These are phyloP conservation scores for Augochlorella aurata DNA, from an alignment of 2,888 invertebrate species.

Conservation along the genomic window DNA sequence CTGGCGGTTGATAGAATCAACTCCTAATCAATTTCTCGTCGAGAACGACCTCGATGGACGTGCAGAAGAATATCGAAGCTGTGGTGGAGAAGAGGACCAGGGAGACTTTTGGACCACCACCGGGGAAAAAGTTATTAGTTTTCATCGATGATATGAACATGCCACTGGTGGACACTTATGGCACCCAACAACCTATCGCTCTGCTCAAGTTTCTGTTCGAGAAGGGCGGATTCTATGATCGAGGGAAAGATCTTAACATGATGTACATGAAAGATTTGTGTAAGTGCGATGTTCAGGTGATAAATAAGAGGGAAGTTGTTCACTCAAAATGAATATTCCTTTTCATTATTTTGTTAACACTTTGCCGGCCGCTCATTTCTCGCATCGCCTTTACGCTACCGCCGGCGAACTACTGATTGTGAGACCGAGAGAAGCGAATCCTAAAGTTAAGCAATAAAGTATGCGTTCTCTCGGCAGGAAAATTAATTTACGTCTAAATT, in stretches of 20 bases:
- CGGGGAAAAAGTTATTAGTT: constrained; percentile 93
- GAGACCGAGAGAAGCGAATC: no score
- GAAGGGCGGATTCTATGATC: constrained; percentile 93
- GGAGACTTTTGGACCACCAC: constrained; percentile 93
- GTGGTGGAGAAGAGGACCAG: constrained; percentile 95
- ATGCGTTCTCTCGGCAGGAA: no score
- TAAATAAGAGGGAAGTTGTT: no score
- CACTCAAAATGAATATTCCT: no score
- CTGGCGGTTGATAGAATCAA: constrained; percentile 84
- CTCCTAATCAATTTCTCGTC: constrained; percentile 96
- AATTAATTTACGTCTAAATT: no score
- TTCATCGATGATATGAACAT: constrained; percentile 98
- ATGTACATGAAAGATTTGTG: constrained; percentile 92
- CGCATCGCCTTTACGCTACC: no score
- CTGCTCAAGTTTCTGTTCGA: constrained; percentile 95
- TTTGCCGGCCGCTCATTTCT: no score
- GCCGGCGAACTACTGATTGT: no score
- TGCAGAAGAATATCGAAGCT: constrained; percentile 93
- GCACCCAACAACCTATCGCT: constrained; percentile 97
- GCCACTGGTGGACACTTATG: constrained; percentile 94
- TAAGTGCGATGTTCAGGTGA: constrained; percentile 60
- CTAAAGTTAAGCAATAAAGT: no score
- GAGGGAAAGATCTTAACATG: constrained; percentile 95
- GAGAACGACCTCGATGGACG: constrained; percentile 94
- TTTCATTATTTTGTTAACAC: no score